Base-by-base conservation (phyloP, 1,140 invertebrate genomes). In the Trigoniulus corallinus region DNA sequence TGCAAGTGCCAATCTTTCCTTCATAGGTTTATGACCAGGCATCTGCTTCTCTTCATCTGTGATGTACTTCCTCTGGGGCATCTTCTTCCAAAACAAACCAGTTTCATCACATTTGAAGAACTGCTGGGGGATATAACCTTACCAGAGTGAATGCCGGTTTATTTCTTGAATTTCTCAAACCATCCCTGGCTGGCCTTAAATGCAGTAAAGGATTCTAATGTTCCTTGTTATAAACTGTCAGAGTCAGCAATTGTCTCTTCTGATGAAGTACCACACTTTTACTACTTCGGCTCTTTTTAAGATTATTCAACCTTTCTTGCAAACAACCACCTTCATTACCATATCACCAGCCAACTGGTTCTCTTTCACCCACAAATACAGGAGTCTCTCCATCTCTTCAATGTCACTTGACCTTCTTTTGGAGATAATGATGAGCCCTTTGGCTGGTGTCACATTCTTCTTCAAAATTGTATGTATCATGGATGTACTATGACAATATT, bases 331-430 rank as follows among this genome's bases (percentile, higher is more conserved):
- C 37, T 39, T 12, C 18, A 24, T 47, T 25, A 27, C 15, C n/a
- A 24, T 47, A 47, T 47, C 46, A 13, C 46, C 46, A 23, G 23
- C 7, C 15, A 47, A 24, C 46, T 47, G 46, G 7, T 47, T 47
- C 46, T 47, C 46, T 20, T 18, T 47, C 43, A 44, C 10, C 85
- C 85, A 88, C 53, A 88, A 82, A 66, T 80, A 77, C 57, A 82
- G 75, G 73, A 88, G 77, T 53, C 78, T 78, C 48, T 81, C 74
- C 60, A 78, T 78, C 1, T 80, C 84, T 56, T 83, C 78, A 49
- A 74, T 71, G 61, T 23, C 13, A 47, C 20, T 23, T 4, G 23
- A 23, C 46, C 22, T 18, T 15, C 4, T 18, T 4, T 47, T 47
- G 26, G 46, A 47, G 26, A 47, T 47, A 23, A 47, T 47, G 21